Evolutionary conservation across 2,888 invertebrate genomes (phyloP), one percentile per base, ranked within the genome.

Genomic region (Ferrisia virgata): DNA sequence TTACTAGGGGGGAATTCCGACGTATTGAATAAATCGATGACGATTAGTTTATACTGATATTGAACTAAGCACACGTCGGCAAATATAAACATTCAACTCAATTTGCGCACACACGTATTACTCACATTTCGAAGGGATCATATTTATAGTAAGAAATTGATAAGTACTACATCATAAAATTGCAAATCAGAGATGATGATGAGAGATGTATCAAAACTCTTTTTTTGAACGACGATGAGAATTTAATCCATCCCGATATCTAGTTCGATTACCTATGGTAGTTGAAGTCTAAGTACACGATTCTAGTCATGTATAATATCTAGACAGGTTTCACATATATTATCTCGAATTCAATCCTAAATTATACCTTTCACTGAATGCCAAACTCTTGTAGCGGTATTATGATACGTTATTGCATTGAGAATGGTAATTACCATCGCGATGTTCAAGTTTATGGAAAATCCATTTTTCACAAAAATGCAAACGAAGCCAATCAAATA

Each of bases 381-480:
- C 28, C 28, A 64, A 28, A n/a, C n/a, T n/a, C 64, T 64, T 64
- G 64, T 9, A 25, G n/a, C n/a, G n/a, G 15, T 25, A 64, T 64
- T 28, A 28, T 3, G 8, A 2, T 15, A 28, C 28, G 28, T 64
- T 28, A 28, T 64, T 28, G 64, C 31, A 64, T 64, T 64, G 64
- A 64, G 28, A 64, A 64, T 15, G 28, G 28, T 64, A 64, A 64
- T 64, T 64, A 64, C 64, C n/a, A n/a, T 28, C 28, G 13, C 64
- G 28, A 64, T 64, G 64, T 64, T 64, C 64, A 64, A 28, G 64
- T 64, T 64, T 64, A 64, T 76, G 72, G 72, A 36, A 76, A 76
- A 76, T 76, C 72, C 72, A 22, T 76, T 8, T 53, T 76, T 76
- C 18, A 36, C 36, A 36, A 76, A 76, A 76, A 76, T 36, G 72